Evolutionary conservation across 2,797 vertebrate species (phyloP), one percentile per base, ranked within the genome.

Genomic region (Podarcis lilfordi): DNA sequence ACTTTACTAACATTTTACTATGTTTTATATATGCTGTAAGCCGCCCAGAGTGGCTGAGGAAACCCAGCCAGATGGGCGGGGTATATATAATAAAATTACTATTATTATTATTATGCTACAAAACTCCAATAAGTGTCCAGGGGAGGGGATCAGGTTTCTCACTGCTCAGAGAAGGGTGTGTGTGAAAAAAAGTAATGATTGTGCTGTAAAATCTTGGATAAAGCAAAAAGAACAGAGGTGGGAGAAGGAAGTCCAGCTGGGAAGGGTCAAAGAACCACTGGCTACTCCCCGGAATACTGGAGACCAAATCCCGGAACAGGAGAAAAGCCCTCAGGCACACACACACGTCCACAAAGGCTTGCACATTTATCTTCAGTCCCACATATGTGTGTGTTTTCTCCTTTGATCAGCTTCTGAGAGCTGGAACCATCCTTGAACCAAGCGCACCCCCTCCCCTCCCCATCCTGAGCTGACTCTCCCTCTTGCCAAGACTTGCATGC

Each of bases 201-300:
- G 25, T 1, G 25, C 27, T 68, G 66, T 40, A 11, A 40, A 23
- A 13, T 55, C 50, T 55, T 55, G 13, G 50, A 23, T 61, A 61
- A 35, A 35, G 32, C 6, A 23, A 75, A 40, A 75, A 9, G 6
- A 75, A 40, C 8, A 11, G 17, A 8, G 78, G 8, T 25, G 19
- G 43, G 10, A 43, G 71, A 2, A 17, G 10, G 43, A 27, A 45
- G 40, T 4, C 11, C 4, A 77, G 15, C 40, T 5, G 6, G 2
- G 75, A 77, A 25, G 40, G 6, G 15, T 2, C 6, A 19, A 91
- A 89, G 91, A 91, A 89, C 85, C 85, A 80, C 91, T 91, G 89
- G 88, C 89, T 93, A 83, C 85, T 86, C 76, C 86, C 90, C 87
- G 74, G 89, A 74, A 85, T 94, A 29, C 86, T 90, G 89, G 86